Base-by-base conservation (phyloP, 2,797 vertebrate genomes). In the Staurois parvus region DNA sequence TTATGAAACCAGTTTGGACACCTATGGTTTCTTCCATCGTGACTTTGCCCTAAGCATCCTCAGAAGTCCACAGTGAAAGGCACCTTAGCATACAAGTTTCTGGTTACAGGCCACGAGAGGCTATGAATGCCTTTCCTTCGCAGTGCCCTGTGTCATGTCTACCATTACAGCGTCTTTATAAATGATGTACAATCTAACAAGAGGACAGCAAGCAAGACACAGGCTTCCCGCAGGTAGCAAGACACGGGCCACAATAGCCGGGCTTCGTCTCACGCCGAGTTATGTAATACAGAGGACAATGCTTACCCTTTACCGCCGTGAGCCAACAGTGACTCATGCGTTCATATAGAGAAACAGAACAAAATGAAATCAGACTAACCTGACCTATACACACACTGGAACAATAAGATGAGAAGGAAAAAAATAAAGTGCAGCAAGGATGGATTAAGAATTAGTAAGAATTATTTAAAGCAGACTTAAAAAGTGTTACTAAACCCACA, bases 131-230 rank as follows among this genome's bases (percentile, higher is more conserved):
- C 8, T 32, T 32, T 76, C 66, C 68, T 17, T 37, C 32, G 64
- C 48, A 13, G 29, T 29, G 79, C n/a, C 84, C 70, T 59, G 78
- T 81, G 72, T 76, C 64, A 52, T 21, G 67, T 81, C 84, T 85
- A 32, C 26, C 45, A 72, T 81, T 70, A 72, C 79, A 28, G 6
- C 79, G 48, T 13, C 67, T 52, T 37, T 82, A 86, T 82, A 86
- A 86, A 77, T 86, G 28, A 82, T 82, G 79, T n/a, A 76, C 34
- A 34, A 19, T 40, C 62, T 29, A 68, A 68, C 56, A 52, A 81
- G 40, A 67, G 42, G 73, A 21, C 24, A 70, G 67, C 19, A 64
- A 77, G 75, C 42, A 77, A 69, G 32, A 68, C 59, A 11, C 28
- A 64, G 9, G 76, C 67, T 52, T 72, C 52, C 66, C 17, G 32